Base-by-base conservation (phyloP, 2,888 invertebrate genomes). In the Vandiemenella viatica region DNA sequence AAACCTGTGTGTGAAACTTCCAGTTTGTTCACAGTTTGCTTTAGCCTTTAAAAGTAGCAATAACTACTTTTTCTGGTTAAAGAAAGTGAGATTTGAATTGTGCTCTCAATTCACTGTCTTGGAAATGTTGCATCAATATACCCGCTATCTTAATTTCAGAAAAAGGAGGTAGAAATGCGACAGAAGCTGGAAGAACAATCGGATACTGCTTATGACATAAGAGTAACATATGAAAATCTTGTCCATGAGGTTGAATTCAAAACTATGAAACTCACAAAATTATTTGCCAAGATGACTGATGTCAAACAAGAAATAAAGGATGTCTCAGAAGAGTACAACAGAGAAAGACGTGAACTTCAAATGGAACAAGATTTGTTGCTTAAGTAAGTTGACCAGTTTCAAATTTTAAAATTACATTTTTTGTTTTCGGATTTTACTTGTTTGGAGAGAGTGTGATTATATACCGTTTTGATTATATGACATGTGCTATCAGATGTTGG, bases 201-300 rank as follows among this genome's bases (percentile, higher is more conserved):
- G 64, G 89, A 96, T 64, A 88, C 85, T 15, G 87, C 92, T 13
- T 73, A 85, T 44, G 93, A 89, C 61, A 80, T 97, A 48, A 82
- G 86, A 50, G 89, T 86, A 61, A 95, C 92, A 0, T 96, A 89
- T 62, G 79, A 87, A 7, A 88, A 84, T 45, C 70, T 98, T 49
- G 92, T 95, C 63, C 95, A 95, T 64, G 96, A 97, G 68, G 93
- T 97, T 2, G 97, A 98, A 63, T 81, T 90, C 50, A 98, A 97
- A 67, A 88, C 93, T 19, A 87, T 85, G 60, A 91, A 95, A 66
- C 67, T 96, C 48, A 89, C 91, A 62, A 90, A 93, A 67, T 77
- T 96, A 61, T 83, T 89, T 61, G 75, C 80, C 15, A 92, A 92
- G 67, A 76, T 87, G 62, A 76, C 83, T 64, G 73, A 74, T 3